phyloP scores from a whole-genome alignment of 2,888 invertebrate species.

The Drosophila stalkeri region DNA sequence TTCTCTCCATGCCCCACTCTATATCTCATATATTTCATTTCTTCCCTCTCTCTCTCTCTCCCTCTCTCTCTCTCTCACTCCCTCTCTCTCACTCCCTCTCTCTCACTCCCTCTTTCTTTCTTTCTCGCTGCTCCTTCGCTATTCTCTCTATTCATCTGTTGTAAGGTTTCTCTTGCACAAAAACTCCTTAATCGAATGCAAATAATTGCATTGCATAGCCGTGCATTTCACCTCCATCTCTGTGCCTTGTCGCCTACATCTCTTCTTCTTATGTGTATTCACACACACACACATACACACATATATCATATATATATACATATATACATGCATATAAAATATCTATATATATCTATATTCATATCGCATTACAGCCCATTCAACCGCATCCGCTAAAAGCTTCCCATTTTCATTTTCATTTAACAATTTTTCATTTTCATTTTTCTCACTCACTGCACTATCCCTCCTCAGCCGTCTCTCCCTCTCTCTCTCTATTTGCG shows the following conservation, averaged over 20 bases:
- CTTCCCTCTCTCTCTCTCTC: background rate
- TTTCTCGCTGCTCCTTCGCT: background rate
- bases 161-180: slow-evolving; percentile 7
- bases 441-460: slow-evolving; percentile 5
- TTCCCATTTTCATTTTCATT: slow-evolving; percentile 55
- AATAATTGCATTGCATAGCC: slow-evolving; percentile 6
- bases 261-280: too few species aligned
- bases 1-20: background rate
- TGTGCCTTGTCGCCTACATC: background rate
- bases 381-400: slow-evolving; percentile 54
- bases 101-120: background rate
- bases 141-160: background rate
- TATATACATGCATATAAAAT: background rate
- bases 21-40: too few species aligned
- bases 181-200: slow-evolving; percentile 11
- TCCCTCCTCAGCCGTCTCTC: background rate
- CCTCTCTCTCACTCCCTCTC: background rate
- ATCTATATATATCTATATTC: background rate
- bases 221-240: slow-evolving; percentile 11
- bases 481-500: too few species aligned
- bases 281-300: background rate
- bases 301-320: too few species aligned
- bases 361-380: slow-evolving; percentile 46
- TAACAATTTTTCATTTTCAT: slow-evolving; percentile 31
- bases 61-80: background rate